Evolutionary conservation across 2,888 invertebrate species (phyloP), one percentile per base, ranked within the genome.

Genomic region (Beris morrisii): DNA sequence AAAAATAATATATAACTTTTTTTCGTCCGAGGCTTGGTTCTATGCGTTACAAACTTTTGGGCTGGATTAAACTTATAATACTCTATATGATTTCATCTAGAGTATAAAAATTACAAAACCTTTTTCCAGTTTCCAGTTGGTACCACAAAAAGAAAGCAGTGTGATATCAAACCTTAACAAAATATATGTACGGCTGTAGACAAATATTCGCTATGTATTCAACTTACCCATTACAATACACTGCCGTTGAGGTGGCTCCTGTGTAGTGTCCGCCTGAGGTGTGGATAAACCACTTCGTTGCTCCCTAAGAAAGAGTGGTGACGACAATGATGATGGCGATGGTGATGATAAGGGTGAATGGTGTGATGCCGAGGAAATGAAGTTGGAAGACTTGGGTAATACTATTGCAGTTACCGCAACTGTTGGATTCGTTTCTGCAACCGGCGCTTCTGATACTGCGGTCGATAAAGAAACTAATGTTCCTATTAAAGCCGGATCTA

Each of bases 141-240:
- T n/a, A n/a, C n/a, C n/a, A n/a, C n/a, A n/a, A n/a, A n/a, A n/a
- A n/a, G n/a, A n/a, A n/a, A n/a, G n/a, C n/a, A n/a, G n/a, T n/a
- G n/a, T n/a, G n/a, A n/a, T n/a, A n/a, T n/a, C n/a, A n/a, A n/a
- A n/a, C n/a, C n/a, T n/a, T n/a, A n/a, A n/a, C n/a, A n/a, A n/a
- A n/a, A n/a, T n/a, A n/a, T n/a, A n/a, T n/a, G n/a, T n/a, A n/a
- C n/a, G n/a, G n/a, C n/a, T n/a, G n/a, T n/a, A n/a, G n/a, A n/a
- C n/a, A n/a, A n/a, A n/a, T n/a, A 9, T 5, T 38, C 38, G 15
- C 50, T 13, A 15, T 50, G 3, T 28, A 50, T 22, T 7, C 22
- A 44, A 75, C 79, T 75, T 75, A 83, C 83, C 83, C 83, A 83
- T 83, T 7, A 83, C 80, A 57, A 78, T 71, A 72, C 83, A 83